Evolutionary conservation across 2,797 vertebrate species (phyloP).

Genomic region (Cygnus olor): DNA sequence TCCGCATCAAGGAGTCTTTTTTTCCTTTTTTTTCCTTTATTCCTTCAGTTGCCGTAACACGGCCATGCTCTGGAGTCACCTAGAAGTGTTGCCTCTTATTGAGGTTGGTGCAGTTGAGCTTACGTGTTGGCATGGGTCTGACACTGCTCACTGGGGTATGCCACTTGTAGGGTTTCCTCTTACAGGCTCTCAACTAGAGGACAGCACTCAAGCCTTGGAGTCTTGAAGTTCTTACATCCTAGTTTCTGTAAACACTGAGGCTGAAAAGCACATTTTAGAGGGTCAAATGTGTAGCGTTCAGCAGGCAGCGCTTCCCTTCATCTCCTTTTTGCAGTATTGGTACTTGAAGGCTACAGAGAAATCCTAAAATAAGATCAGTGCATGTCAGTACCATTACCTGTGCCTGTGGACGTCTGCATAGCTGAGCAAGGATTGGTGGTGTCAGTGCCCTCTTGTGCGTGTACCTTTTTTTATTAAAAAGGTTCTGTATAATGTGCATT

Average conservation of each 20-base stretch:
- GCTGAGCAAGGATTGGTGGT: background rate
- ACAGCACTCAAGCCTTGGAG: background rate
- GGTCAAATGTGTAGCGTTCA: background rate
- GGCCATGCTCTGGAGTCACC: background rate
- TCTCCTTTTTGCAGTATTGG: background rate
- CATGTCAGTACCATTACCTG: background rate
- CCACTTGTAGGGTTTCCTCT: background rate
- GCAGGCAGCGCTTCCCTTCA: background rate
- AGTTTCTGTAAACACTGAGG: background rate
- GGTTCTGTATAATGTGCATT: background rate
- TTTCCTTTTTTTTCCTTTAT: accelerated
- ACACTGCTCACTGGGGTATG: background rate
- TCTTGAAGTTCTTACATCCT: background rate
- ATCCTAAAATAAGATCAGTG: background rate
- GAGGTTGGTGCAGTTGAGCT: background rate
- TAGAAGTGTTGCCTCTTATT: background rate
- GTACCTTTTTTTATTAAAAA: background rate
- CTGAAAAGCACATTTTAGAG: background rate
- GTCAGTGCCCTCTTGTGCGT: background rate
- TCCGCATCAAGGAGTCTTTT: background rate
- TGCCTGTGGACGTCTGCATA: background rate
- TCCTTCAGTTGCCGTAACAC: background rate
- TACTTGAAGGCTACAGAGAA: background rate
- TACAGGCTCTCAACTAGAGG: background rate
- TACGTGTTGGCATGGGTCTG: accelerated